phyloP scores from a whole-genome alignment of 2,113 vertebrate genomes.

The Rhombomys opimus region DNA sequence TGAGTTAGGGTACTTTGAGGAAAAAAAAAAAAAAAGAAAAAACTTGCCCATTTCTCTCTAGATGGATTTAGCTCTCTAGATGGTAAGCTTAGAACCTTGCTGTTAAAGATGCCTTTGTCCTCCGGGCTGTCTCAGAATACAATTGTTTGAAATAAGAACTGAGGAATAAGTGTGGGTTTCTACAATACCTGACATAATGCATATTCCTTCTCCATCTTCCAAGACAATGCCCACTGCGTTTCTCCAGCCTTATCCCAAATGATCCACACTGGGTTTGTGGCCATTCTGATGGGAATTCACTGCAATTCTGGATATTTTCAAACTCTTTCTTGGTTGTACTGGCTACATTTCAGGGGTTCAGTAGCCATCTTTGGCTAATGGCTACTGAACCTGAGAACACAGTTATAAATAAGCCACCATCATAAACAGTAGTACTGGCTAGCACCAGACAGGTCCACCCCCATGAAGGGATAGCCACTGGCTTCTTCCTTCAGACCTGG shows the following conservation, averaged over 20 bases:
- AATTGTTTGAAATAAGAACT: constrained; percentile 38
- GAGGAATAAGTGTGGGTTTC: background rate
- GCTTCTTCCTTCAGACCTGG: constrained; percentile 36
- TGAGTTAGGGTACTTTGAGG: background rate
- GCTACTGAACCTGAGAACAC: background rate
- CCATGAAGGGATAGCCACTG: background rate
- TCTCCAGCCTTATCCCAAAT: background rate
- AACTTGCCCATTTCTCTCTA: background rate
- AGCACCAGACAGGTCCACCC: background rate
- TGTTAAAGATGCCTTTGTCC: background rate
- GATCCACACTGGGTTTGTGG: background rate
- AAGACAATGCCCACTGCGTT: background rate
- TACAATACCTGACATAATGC: background rate
- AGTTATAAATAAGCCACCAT: background rate
- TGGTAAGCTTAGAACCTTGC: background rate
- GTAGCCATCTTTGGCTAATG: background rate
- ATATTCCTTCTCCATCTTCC: background rate
- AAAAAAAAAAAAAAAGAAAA: background rate
- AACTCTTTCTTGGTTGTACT: background rate
- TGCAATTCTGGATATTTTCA: constrained; percentile 27
- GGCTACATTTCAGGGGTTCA: background rate
- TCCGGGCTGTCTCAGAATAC: background rate
- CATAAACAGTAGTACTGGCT: background rate
- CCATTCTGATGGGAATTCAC: background rate
- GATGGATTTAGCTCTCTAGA: background rate